Base-by-base conservation (phyloP, 2,797 vertebrate species). In the Tympanoctomys barrerae region DNA sequence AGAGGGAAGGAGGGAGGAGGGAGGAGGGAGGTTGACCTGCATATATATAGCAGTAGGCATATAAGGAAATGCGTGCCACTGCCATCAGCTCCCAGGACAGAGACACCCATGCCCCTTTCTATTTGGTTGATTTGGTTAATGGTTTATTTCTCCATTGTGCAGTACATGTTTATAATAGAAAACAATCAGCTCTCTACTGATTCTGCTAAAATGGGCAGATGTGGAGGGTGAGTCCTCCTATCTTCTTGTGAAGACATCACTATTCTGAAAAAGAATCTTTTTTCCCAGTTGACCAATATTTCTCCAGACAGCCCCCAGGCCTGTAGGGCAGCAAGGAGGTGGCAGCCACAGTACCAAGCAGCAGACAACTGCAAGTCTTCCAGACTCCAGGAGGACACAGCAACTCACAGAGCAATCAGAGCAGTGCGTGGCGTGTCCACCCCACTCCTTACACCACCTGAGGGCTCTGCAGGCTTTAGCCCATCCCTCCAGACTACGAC, bases 101-200 rank as follows among this genome's bases (percentile, higher is more conserved):
- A 92, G 36, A 64, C 75, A 82, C 39, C 78, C 86, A 28, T 1
- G 22, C 21, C 5, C 2, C 33, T 4, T 22, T 14, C 5, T 42
- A 42, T 42, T 42, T 42, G 42, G 42, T 42, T 42, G 42, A 42
- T 42, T 42, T 42, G 42, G 42, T 42, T 42, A 42, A 46, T 68
- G 22, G 2, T 57, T 52, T 52, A 24, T 19, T 49, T 61, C 88
- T 78, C 26, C 52, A 78, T 85, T 68, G 57, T 21, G 33, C 21
- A 10, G 75, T 26, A 3, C 52, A 4, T 91, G 78, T 91, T 68
- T 86, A 36, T 81, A 87, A 75, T 7, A 66, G 49, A 80, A 59
- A 39, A 42, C 39, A 90, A 87, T 75, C 6, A 21, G 62, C 49
- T 95, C 88, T 94, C 75, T 87, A 91, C 80, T 94, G 71, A 93